Evolutionary conservation across 2,113 vertebrate genomes (phyloP), one percentile per base, ranked within the genome.

Genomic region (Oryzias woworae): DNA sequence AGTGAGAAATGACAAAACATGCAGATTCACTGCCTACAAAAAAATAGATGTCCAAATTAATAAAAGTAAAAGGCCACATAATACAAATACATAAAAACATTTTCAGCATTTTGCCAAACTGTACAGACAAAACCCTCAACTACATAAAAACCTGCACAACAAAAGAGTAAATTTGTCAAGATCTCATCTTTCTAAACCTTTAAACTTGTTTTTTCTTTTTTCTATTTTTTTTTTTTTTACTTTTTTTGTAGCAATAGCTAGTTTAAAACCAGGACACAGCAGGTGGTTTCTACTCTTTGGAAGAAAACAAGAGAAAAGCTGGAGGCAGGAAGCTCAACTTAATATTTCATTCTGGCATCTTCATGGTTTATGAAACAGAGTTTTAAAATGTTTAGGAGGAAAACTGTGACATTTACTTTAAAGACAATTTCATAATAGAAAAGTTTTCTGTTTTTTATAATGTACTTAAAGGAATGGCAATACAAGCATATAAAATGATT

Each of bases 251-350:
- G 62, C 56, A 59, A 56, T 46, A 17, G 58, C 14, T 3, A 3
- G 36, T 57, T 73, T 58, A 51, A 47, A 66, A 52, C 47, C 26
- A 43, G 20, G 71, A 58, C 64, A 24, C 72, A 81, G 80, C 80
- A 65, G 74, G 77, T 36, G 69, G 46, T 44, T 78, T 71, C 76
- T 31, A 48, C 24, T 12, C 58, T 69, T 5, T 45, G 23, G 59
- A 66, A 64, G 72, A 81, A 78, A 62, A 80, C 71, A 71, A 57
- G 43, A 68, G 23, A 63, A 65, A 68, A 7, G 47, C 64, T 48
- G 60, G 49, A 63, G 41, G 66, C 46, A 28, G 57, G 36, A 58
- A 0, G 44, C 23, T 20, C 46, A 76, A 53, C 62, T 47, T 24
- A 53, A 17, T 5, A 20, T 26, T 7, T 23, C 14, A 42, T 8